Evolutionary conservation across 2,888 invertebrate species (phyloP).

Genomic region (Psylliodes chrysocephalus): DNA sequence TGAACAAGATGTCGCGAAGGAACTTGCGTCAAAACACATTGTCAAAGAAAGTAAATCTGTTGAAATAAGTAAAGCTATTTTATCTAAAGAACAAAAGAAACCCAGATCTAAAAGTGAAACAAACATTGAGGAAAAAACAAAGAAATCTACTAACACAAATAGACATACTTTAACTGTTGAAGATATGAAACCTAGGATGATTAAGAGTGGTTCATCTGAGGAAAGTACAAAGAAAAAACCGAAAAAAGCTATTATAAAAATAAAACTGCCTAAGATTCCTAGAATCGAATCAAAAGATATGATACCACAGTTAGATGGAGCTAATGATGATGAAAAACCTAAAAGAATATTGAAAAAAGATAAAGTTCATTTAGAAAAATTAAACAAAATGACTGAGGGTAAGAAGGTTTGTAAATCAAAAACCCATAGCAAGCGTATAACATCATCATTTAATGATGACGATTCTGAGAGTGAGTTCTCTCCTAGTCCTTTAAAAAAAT

Average conservation of each 20-base stretch:
- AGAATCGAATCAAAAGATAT: conserved; percentile 6
- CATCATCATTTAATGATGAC: conserved; percentile 39
- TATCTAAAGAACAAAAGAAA: conserved; percentile 4
- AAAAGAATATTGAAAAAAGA: conserved; percentile 37
- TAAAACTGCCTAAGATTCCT: conserved; percentile 24
- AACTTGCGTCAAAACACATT: no score
- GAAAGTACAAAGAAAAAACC: background rate
- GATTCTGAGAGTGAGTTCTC: conserved; percentile 56
- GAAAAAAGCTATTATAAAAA: background rate
- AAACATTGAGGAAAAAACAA: background rate
- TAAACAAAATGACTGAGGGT: conserved; percentile 41
- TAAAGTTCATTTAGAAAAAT: conserved; percentile 54
- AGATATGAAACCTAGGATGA: background rate
- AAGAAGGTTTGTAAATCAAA: conserved; percentile 40
- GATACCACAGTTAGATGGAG: conserved; percentile 49
- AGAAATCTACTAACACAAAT: background rate
- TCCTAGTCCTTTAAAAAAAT: conserved; percentile 32
- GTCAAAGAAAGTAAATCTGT: no score
- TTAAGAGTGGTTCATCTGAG: conserved; percentile 7
- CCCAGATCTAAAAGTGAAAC: conserved; percentile 10
- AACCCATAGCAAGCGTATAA: conserved; percentile 45
- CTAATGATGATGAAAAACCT: conserved; percentile 38
- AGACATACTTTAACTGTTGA: conserved; percentile 16
- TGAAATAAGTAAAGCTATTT: conserved; percentile 18
- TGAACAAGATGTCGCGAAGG: no score